A percentile compares a stretch with the other conserved stretches of the same genome.
phyloP scores from a whole-genome alignment of 2,113 vertebrate species.

The Corythornis vintsioides region DNA sequence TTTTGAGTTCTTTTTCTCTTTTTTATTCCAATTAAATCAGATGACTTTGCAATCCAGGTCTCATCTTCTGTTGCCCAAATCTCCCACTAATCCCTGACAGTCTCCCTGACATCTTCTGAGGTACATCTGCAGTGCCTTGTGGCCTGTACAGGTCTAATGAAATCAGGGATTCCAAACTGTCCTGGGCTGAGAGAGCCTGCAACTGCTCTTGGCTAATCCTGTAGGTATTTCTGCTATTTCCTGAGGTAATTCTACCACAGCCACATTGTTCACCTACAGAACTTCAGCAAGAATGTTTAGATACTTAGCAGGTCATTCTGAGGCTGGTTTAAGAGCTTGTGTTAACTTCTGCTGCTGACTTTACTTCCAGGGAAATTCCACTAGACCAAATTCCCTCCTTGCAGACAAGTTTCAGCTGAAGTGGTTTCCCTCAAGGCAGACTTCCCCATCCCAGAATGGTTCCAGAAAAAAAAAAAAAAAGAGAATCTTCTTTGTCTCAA shows the following conservation, averaged over 20 bases:
- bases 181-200: not conserved
- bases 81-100: not conserved
- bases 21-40: not conserved
- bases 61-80: not conserved
- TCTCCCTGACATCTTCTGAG: not conserved
- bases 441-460: not conserved
- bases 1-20: not conserved
- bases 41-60: not conserved
- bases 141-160: not conserved
- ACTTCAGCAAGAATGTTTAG: not conserved
- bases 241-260: not conserved
- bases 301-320: not conserved
- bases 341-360: conserved; percentile 20
- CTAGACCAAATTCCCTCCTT: not conserved
- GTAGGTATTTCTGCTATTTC: not conserved
- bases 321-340: not conserved
- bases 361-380: conserved; percentile 43
- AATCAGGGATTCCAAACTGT: not conserved
- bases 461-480: not conserved
- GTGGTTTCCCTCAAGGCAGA: not conserved
- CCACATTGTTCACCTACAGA: not conserved
- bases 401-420: not conserved
- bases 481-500: not conserved
- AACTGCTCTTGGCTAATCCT: not conserved
- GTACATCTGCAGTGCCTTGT: not conserved